Evolutionary conservation across 2,113 vertebrate genomes (phyloP).

Genomic region (Microtus richardsoni): DNA sequence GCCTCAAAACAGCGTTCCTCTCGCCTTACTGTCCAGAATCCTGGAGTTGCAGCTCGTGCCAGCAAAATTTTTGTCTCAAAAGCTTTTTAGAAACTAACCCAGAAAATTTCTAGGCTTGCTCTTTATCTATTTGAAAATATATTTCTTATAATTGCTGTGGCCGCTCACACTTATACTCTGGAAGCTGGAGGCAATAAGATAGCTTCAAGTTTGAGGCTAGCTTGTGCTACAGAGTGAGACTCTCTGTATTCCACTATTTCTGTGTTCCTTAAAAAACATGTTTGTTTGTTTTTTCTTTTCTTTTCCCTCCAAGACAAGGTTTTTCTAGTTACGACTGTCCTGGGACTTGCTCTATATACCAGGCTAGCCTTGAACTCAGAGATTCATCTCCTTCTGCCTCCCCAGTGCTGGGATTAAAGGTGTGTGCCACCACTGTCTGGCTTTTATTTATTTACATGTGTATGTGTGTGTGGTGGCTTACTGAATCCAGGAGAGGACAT

Average conservation of each 20-base stretch:
- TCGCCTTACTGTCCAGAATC: neutral
- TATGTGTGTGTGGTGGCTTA: too few species aligned
- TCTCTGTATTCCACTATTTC: neutral
- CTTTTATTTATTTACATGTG: neutral
- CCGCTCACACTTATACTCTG: neutral
- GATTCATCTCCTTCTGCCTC: neutral
- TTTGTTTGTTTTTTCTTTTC: neutral
- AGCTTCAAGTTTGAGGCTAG: neutral
- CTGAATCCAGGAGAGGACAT: neutral
- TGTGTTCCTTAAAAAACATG: neutral
- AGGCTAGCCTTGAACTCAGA: neutral
- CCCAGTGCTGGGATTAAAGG: neutral
- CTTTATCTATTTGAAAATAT: neutral
- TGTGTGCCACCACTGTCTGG: neutral
- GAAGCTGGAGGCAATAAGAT: neutral
- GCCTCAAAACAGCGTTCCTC: neutral
- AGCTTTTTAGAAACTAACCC: neutral
- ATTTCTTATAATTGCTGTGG: neutral
- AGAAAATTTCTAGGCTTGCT: neutral
- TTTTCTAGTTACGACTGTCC: neutral
- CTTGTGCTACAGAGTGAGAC: neutral
- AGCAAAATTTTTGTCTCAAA: slow-evolving; percentile 15
- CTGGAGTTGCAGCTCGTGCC: neutral
- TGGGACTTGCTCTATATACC: neutral
- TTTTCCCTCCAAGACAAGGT: neutral